These are phyloP conservation scores for Pectinophora gossypiella DNA, from an alignment of 1,140 invertebrate genomes.

Conservation along the genomic window DNA sequence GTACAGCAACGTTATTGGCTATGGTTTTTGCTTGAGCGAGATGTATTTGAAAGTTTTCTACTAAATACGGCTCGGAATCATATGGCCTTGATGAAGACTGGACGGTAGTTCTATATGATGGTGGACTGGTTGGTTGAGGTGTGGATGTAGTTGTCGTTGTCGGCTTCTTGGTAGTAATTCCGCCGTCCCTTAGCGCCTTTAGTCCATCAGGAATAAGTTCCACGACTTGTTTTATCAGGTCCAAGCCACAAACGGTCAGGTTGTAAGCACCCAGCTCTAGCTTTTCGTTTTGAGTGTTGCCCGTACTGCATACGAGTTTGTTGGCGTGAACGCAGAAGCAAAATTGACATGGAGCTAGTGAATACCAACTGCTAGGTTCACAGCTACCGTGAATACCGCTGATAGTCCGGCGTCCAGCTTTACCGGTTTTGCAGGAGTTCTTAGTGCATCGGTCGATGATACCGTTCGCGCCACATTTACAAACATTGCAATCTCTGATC, in stretches of 20 bases:
- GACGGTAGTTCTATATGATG: no score
- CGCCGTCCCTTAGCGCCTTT: no score
- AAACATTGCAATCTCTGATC: slow-evolving; percentile 43
- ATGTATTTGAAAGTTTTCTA: neutral
- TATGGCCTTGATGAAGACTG: neutral
- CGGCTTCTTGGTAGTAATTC: no score
- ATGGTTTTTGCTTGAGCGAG: no score
- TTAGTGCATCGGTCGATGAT: neutral
- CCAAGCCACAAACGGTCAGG: slow-evolving; percentile 34
- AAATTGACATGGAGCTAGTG: slow-evolving; percentile 40
- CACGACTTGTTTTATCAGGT: slow-evolving; percentile 28
- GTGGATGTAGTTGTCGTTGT: no score
- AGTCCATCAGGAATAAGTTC: neutral
- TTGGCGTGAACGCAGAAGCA: slow-evolving; percentile 44
- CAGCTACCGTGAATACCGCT: no score
- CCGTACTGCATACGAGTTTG: slow-evolving; percentile 41
- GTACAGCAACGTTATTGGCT: no score
- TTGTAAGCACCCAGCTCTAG: slow-evolving; percentile 27
- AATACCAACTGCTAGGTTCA: slow-evolving; percentile 36
- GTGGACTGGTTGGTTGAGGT: neutral
- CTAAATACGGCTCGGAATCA: neutral
- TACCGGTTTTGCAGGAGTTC: neutral
- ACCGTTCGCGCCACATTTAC: no score
- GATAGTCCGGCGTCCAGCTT: no score
- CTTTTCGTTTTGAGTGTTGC: slow-evolving; percentile 14